Percentiles rank a stretch among this genome's conserved stretches.
Evolutionary conservation across 2,797 vertebrate genomes (phyloP).

Genomic region (Tokudaia muenninki): DNA sequence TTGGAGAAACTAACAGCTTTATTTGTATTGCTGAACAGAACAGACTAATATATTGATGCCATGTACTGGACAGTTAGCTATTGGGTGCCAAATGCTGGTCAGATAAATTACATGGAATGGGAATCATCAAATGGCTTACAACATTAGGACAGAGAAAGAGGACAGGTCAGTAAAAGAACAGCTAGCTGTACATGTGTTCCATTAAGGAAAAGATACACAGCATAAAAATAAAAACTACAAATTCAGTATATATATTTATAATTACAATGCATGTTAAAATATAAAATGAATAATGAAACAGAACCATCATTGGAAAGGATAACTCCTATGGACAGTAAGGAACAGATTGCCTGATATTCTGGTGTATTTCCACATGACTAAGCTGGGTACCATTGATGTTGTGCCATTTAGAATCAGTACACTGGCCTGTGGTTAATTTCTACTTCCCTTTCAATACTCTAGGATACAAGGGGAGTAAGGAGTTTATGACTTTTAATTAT

Average conservation of each 20-base stretch:
- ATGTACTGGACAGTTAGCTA: background rate
- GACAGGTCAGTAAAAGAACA: background rate
- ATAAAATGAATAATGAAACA: constrained; percentile 18
- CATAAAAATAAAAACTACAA: background rate
- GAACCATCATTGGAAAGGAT: background rate
- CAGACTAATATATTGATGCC: background rate
- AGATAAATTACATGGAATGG: background rate
- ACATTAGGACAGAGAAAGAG: background rate
- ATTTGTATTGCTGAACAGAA: background rate
- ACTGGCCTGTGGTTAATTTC: constrained; percentile 9
- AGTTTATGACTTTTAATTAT: background rate
- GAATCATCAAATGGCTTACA: background rate
- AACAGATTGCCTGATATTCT: constrained; percentile 21
- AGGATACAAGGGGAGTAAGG: background rate
- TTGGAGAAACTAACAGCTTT: background rate
- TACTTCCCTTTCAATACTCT: constrained; percentile 46
- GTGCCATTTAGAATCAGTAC: constrained; percentile 18
- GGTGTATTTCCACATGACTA: background rate
- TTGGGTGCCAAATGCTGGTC: background rate
- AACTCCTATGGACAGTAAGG: background rate
- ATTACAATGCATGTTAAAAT: background rate
- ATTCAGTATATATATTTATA: background rate
- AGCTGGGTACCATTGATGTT: background rate
- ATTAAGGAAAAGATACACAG: background rate
- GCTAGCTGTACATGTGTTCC: background rate